Conservation (phyloP, 2,888 invertebrate genomes). For the Agrotis clavis region DNA sequence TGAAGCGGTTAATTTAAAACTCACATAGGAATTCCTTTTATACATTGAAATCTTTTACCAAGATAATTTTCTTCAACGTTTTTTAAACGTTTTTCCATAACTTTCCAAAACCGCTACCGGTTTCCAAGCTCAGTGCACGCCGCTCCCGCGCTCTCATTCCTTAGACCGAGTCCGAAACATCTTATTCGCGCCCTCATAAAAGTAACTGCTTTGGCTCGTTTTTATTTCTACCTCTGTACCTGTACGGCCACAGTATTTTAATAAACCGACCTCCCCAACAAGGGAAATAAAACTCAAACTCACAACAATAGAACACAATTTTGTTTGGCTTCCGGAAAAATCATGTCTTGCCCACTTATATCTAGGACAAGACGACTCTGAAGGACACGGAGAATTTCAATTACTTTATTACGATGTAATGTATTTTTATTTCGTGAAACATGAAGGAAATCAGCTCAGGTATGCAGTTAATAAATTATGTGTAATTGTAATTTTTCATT, state of each 20-base stretch:
- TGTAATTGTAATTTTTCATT: slow-evolving; percentile 52
- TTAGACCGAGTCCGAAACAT: slow-evolving; percentile 90
- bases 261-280: slow-evolving; percentile 80
- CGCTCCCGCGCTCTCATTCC: slow-evolving; percentile 81
- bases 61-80: too few species aligned
- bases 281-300: slow-evolving; percentile 71
- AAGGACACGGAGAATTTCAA: slow-evolving; percentile 90
- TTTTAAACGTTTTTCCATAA: neutral
- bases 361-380: slow-evolving; percentile 87
- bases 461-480: slow-evolving; percentile 65
- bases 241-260: slow-evolving; percentile 91
- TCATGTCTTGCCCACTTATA: slow-evolving; percentile 89
- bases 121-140: slow-evolving; percentile 68
- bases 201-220: slow-evolving; percentile 91
- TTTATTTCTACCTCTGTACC: slow-evolving; percentile 90
- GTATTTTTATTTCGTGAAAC: slow-evolving; percentile 73
- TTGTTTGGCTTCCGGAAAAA: slow-evolving; percentile 69
- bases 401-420: slow-evolving; percentile 88
- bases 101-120: slow-evolving; percentile 13
- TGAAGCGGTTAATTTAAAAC: too few species aligned
- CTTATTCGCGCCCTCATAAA: slow-evolving; percentile 92
- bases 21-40: too few species aligned
- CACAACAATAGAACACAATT: slow-evolving; percentile 65
- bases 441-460: slow-evolving; percentile 68
- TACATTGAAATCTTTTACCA: too few species aligned